A percentile compares a stretch with the other conserved stretches of the same genome.
Conservation (phyloP, 2,888 invertebrate species). For the Anodontia alba region DNA sequence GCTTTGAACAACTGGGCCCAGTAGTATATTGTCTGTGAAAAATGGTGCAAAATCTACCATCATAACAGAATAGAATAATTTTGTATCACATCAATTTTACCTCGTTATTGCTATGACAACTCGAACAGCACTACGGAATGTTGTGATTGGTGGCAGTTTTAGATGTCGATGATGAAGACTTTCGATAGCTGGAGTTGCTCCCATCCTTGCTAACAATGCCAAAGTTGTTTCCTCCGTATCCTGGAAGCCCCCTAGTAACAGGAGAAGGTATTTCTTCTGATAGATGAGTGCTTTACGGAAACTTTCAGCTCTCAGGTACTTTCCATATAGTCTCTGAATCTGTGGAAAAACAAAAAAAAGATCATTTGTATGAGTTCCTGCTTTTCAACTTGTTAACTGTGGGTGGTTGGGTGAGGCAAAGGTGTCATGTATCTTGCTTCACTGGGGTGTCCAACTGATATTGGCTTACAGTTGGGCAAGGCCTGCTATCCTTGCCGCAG, state of each 20-base stretch:
- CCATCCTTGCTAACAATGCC: slow-evolving; percentile 84
- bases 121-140: slow-evolving; percentile 77
- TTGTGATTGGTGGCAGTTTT: slow-evolving; percentile 65
- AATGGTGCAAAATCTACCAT: too few species aligned
- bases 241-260: slow-evolving; percentile 88
- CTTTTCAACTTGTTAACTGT: too few species aligned
- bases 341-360: not conserved
- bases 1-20: too few species aligned
- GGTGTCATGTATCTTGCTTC: too few species aligned
- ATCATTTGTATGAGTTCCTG: not conserved
- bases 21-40: too few species aligned
- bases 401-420: too few species aligned
- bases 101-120: slow-evolving; percentile 77
- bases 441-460: too few species aligned
- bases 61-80: too few species aligned
- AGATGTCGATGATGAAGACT: slow-evolving; percentile 50
- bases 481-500: too few species aligned
- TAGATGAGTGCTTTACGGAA: slow-evolving; percentile 94
- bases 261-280: slow-evolving; percentile 95
- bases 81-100: slow-evolving; percentile 37
- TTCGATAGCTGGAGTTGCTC: slow-evolving; percentile 71
- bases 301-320: slow-evolving; percentile 92
- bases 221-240: slow-evolving; percentile 86
- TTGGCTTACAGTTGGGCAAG: too few species aligned
- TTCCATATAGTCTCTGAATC: slow-evolving; percentile 84